Evolutionary conservation across 2,888 invertebrate genomes (phyloP), one percentile per base, ranked within the genome.

Genomic region (Pseudolycoriella hygida): DNA sequence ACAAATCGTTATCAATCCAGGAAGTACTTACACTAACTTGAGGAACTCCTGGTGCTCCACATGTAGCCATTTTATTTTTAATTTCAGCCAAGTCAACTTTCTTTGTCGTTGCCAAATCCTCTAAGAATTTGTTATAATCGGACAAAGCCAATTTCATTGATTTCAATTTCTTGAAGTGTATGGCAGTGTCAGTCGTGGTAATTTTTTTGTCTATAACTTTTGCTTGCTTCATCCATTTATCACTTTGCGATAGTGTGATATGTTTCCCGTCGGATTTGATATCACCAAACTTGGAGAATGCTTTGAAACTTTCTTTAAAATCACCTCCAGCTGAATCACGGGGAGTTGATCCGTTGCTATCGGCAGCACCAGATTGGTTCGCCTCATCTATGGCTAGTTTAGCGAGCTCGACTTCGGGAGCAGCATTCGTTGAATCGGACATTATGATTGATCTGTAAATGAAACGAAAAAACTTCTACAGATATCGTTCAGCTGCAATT

Each of bases 101-200:
- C 67, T 83, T 89, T 54, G 76, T 79, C 57, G 84, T 87, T 12
- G 87, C 81, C 53, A 92, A 65, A 52, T 87, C 89, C 1, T 88
- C 89, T 43, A 90, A 67, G 62, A 85, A 90, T 56, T 84, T 80
- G 58, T 79, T 79, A 60, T 88, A 90, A 55, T 89, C 89, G 3
- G 76, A 75, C 47, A 78, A 67, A 2, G 73, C 72, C 17, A 88
- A 72, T 61, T 88, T 88, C 60, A 77, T 68, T 41, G 74, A 79
- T 74, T 88, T 89, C 53, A 88, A 75, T 60, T 88, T 88, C 60
- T 87, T 88, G 64, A 89, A 90, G 60, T 80, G 77, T 50, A 90
- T 88, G 40, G 83, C 80, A 0, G 80, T 80, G 55, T 81, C 80
- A 1, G 78, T 79, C 1, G 80, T 79, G 1, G 76, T 75, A 40